Base-by-base conservation (phyloP, 2,113 vertebrate species). In the Thymallus thymallus region DNA sequence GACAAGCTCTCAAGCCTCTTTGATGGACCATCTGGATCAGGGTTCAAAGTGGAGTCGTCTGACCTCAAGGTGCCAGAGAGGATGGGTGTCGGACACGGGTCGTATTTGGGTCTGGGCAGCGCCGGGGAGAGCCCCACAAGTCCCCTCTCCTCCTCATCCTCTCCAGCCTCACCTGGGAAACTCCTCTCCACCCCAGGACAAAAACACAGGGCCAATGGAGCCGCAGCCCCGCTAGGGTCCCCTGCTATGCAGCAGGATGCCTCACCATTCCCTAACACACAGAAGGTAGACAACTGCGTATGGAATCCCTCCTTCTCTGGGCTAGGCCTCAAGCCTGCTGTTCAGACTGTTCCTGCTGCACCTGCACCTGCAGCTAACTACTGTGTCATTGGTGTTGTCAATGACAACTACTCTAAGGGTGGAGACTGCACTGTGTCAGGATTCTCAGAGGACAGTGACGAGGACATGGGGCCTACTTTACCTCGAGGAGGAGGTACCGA, bases 1-100 rank as follows among this genome's bases (percentile, higher is more conserved):
- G 93, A 91, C 79, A 94, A 93, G 86, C 94, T 95, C 51, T 93
- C 48, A 51, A 18, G 93, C 87, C 93, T 91, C 84, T 94, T 92
- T 20, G 93, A 93, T 58, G 68, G 62, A 10, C 60, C 46, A 68
- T 51, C 48, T 14, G 48, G 48, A 18, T 51, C 48, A 51, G 90
- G 63, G 69, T 86, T 90, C 1, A 94, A 93, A 35, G 69, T 88
- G 75, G 94, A 92, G 87, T 90, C 85, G 74, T 77, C 13, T 3
- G 94, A 91, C 64, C 90, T 91, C 26, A 84, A 85, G 82, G 86
- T 90, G 78, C 88, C 92, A 13, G 72, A 45, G 4, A 79, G 71
- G 51, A 69, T 6, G 10, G 79, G 10, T 5, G 84, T 74, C 23
- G 51, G 76, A 26, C 56, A 16, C 30, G 76, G 73, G 2, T 65